Conservation (phyloP, 1,140 invertebrate species). For the Hetaerina americana region DNA sequence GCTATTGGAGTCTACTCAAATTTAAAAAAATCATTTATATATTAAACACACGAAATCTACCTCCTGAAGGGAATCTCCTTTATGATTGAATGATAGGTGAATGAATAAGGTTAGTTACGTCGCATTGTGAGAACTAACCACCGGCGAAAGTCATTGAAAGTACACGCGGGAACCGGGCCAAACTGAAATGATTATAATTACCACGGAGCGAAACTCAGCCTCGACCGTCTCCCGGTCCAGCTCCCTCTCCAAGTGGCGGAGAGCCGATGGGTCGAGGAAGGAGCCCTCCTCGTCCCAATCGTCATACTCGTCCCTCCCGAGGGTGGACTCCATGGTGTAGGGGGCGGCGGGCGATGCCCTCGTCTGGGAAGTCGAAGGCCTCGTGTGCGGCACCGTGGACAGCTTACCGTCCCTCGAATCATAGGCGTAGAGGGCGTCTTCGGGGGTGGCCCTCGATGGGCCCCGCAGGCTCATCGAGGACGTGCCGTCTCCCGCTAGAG, state of each 20-base stretch:
- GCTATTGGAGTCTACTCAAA: too few species aligned
- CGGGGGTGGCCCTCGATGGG: background rate
- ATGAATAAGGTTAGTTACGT: too few species aligned
- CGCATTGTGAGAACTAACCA: too few species aligned
- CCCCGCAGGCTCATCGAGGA: background rate
- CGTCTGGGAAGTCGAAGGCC: background rate
- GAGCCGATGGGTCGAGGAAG: constrained; percentile 44
- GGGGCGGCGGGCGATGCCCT: background rate
- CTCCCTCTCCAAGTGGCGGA: constrained; percentile 49
- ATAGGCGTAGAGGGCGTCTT: background rate
- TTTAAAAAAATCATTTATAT: too few species aligned
- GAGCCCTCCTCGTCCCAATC: constrained; percentile 18
- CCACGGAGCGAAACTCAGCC: constrained; percentile 50
- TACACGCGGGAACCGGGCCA: too few species aligned
- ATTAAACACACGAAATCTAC: too few species aligned
- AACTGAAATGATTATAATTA: constrained; percentile 20
- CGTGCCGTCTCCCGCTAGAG: background rate
- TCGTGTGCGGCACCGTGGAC: background rate
- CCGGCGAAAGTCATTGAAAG: too few species aligned
- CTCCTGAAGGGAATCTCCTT: too few species aligned
- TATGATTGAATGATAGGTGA: too few species aligned
- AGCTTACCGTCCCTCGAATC: background rate
- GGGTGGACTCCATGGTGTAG: background rate
- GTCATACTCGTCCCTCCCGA: background rate
- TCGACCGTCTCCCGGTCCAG: constrained; percentile 50